Percentiles rank a stretch among this genome's conserved stretches.
Evolutionary conservation across 2,113 vertebrate species (phyloP).

Genomic region (Lampris incognitus): DNA sequence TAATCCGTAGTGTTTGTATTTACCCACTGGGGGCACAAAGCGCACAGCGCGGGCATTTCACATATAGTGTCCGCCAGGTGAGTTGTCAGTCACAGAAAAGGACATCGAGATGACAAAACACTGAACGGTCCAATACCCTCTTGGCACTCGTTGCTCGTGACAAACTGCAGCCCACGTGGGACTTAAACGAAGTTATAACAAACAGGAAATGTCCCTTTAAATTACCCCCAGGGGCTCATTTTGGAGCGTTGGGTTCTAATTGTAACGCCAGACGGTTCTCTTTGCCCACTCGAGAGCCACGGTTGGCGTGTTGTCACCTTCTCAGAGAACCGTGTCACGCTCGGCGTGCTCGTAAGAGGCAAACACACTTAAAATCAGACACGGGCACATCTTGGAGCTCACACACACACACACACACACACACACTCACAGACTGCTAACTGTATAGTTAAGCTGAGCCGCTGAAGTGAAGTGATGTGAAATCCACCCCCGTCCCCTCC

Average conservation of each 20-base stretch:
- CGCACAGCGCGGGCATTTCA: no score
- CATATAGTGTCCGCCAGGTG: no score
- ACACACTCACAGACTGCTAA: conserved; percentile 2
- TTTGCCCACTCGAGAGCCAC: neutral
- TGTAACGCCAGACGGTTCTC: neutral
- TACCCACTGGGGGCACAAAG: no score
- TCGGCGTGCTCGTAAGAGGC: neutral
- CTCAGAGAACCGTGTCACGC: conserved; percentile 14
- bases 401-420: conserved; percentile 12
- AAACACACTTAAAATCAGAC: conserved; percentile 34
- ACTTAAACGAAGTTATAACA: no score
- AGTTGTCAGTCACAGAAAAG: no score
- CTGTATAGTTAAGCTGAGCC: neutral
- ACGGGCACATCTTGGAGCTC: conserved; percentile 1
- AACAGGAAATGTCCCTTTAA: no score
- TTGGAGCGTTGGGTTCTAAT: neutral
- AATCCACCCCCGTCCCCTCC: neutral
- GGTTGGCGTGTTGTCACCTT: conserved; percentile 10
- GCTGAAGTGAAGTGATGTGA: neutral
- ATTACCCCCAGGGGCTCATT: no score
- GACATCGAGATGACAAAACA: no score
- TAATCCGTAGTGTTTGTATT: no score
- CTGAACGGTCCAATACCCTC: no score
- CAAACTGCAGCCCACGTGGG: no score
- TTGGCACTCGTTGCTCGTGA: no score